phyloP scores from a whole-genome alignment of 2,797 vertebrate genomes.

The Galago senegalensis region DNA sequence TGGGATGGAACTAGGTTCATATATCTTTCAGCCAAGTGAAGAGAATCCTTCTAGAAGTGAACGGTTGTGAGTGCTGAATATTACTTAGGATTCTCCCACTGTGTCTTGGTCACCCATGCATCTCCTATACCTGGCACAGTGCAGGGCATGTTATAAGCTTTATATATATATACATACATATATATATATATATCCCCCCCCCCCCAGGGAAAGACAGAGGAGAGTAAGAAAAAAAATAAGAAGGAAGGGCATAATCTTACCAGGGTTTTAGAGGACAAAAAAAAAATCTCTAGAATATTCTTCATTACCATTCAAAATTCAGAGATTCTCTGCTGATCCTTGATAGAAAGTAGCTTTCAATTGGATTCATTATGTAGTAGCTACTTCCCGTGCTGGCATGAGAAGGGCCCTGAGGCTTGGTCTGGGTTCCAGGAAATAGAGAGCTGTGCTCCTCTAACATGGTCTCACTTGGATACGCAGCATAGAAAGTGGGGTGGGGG shows the following conservation, averaged over 20 bases:
- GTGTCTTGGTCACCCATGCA: background rate
- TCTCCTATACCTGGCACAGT: background rate
- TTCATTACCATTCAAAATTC: background rate
- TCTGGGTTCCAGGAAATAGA: background rate
- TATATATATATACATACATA: background rate
- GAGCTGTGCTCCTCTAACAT: background rate
- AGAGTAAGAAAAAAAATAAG: background rate
- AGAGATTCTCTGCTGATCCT: background rate
- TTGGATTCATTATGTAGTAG: background rate
- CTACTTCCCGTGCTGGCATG: background rate
- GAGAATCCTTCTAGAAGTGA: background rate
- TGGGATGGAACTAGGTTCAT: background rate
- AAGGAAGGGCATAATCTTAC: background rate
- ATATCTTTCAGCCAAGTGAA: background rate
- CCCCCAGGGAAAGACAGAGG: background rate
- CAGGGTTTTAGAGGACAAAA: background rate
- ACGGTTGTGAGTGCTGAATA: background rate
- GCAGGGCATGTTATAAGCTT: background rate
- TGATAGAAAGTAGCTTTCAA: constrained; percentile 32
- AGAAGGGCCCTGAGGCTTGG: background rate
- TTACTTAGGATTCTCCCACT: background rate
- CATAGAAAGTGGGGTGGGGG: background rate
- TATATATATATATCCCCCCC: too few relatives aligned
- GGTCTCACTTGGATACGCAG: background rate
- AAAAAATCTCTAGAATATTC: background rate